Percentiles rank a stretch among this genome's conserved stretches.
Evolutionary conservation across 2,888 invertebrate species (phyloP).

Genomic region (Habrosyne pyritoides): DNA sequence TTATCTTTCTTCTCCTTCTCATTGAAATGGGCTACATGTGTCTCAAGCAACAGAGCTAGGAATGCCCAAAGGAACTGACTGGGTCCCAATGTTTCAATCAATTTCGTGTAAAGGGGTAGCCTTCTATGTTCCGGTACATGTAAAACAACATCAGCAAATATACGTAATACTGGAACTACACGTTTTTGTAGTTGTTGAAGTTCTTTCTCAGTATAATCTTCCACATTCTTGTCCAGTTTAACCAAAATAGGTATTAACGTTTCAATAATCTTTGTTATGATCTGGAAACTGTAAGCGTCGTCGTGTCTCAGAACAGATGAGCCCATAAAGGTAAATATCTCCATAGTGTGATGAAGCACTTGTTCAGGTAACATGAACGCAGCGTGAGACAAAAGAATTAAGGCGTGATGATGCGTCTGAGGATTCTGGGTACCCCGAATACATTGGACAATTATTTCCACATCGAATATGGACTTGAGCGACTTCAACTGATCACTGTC

Average conservation of each 20-base stretch:
- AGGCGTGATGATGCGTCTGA: conserved; percentile 97
- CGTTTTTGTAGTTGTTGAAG: conserved; percentile 69
- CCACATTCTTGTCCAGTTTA: conserved; percentile 67
- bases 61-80: conserved; percentile 88
- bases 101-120: conserved; percentile 89
- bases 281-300: conserved; percentile 97
- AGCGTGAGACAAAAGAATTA: conserved; percentile 91
- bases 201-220: conserved; percentile 62
- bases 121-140: conserved; percentile 97
- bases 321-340: conserved; percentile 99
- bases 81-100: conserved; percentile 88
- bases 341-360: conserved; percentile 96
- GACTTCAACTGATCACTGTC: conserved; percentile 70
- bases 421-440: conserved; percentile 96
- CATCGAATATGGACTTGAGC: conserved; percentile 83
- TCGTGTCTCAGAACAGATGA: conserved; percentile 96
- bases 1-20: conserved; percentile 72
- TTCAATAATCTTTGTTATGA: conserved; percentile 94
- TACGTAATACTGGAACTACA: conserved; percentile 88
- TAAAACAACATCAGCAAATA: conserved; percentile 95
- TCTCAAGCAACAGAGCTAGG: conserved; percentile 87
- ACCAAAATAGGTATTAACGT: conserved; percentile 94
- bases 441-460: conserved; percentile 93
- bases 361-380: conserved; percentile 91
- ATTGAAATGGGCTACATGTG: conserved; percentile 85